Conservation (phyloP, 37 sponge, comb jelly and placozoan genomes). For the Oopsacas minuta region DNA sequence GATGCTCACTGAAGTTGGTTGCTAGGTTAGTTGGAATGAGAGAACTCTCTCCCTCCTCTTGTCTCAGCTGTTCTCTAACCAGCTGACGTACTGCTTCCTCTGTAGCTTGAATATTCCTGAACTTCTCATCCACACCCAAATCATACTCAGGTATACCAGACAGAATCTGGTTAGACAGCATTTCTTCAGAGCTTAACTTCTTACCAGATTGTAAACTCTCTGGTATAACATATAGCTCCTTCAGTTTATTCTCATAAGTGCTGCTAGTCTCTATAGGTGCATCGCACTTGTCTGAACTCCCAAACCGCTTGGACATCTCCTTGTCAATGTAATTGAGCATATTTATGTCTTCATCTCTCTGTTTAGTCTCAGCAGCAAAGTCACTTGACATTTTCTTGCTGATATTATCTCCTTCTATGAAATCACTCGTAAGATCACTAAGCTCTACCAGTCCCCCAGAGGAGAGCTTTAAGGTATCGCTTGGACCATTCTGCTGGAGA, state of each 20-base stretch:
- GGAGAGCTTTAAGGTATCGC: not conserved
- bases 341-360: constrained; percentile 22
- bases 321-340: constrained; percentile 31
- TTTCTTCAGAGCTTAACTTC: constrained; percentile 22
- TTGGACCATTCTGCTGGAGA: not conserved
- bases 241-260: not conserved
- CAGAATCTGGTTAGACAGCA: constrained; percentile 38
- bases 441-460: not conserved
- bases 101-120: constrained; percentile 30
- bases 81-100: constrained; percentile 22
- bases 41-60: constrained; percentile 9
- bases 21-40: constrained; percentile 25
- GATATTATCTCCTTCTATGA: not conserved
- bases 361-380: constrained; percentile 27
- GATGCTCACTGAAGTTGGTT: constrained; percentile 23
- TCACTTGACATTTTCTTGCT: not conserved
- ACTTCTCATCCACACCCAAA: constrained; percentile 32
- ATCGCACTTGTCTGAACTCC: not conserved
- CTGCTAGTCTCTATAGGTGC: not conserved
- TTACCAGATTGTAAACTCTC: not conserved
- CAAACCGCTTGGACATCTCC: constrained; percentile 25
- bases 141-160: constrained; percentile 33
- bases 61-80: constrained; percentile 11
- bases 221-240: constrained; percentile 20
- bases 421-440: not conserved